Evolutionary conservation across 2,888 invertebrate genomes (phyloP), one percentile per base, ranked within the genome.

Genomic region (Nyleta sp.): DNA sequence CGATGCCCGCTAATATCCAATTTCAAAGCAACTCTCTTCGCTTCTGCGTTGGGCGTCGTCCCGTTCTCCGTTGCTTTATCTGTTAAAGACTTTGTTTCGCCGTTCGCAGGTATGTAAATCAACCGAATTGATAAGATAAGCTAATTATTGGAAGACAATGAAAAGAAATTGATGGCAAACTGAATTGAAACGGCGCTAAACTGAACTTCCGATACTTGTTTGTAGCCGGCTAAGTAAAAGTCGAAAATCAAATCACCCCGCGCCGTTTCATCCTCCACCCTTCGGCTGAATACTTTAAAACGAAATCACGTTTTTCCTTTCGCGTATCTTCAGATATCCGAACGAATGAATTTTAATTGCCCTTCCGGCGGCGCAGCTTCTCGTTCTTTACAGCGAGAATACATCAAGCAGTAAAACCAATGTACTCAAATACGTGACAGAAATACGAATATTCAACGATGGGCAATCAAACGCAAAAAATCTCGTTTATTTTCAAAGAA

Each of bases 301-400:
- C 80, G 80, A 80, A 80, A 82, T 82, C 84, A 83, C 83, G 83
- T 83, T 81, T 81, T 81, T 78, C 75, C 78, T 67, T 78, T 80
- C 78, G 78, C 78, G 78, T 79, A 77, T 75, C 78, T 80, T 74
- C 70, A 75, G 80, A 81, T 83, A 79, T 79, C 72, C 35, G 68
- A 80, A 72, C 75, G 80, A 82, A 82, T 82, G 81, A 82, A 83
- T 83, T 82, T 82, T 82, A 83, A 83, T 83, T 82, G 78, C 81
- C 77, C 81, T 82, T 82, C 78, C 78, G 76, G 74, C 57, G 40
- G 77, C 70, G 17, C 60, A 78, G 67, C 57, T 68, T 73, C 68
- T 72, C 76, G 64, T 74, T 81, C 78, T 71, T 80, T 78, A 78
- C 75, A 71, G 62, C 22, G 48, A 59, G 80, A 78, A 80, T 80